Evolutionary conservation across 2,797 vertebrate species (phyloP), one percentile per base, ranked within the genome.

Genomic region (Tragelaphus eurycerus): DNA sequence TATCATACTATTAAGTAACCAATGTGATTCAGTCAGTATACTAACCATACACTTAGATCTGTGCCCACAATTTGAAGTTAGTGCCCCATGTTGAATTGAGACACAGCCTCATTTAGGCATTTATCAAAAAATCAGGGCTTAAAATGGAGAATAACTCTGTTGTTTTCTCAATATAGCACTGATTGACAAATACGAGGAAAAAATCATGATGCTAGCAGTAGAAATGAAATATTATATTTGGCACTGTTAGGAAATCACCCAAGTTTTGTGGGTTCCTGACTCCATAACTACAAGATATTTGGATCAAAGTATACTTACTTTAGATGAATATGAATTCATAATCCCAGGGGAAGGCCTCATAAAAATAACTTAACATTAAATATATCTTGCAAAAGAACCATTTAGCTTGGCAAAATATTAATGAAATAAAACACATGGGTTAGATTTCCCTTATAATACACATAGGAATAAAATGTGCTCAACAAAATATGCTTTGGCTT

Each of bases 351-450:
- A 97, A 96, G 82, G 64, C 64, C 89, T 97, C 98, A 96, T 98
- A 97, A 98, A 98, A 98, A 97, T 95, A 97, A 96, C 96, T 95
- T 97, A 97, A 89, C 95, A 97, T 98, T 97, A 98, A 97, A 97
- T 98, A 90, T 91, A 95, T 96, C 90, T 98, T 97, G 97, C 94
- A 97, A 97, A 97, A 94, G 97, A 86, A 71, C 86, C 94, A 97
- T 97, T 97, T 93, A 97, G 89, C 93, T 97, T 97, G 97, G 96
- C 93, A 97, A 98, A 98, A 97, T 97, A 97, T 98, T 97, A 98
- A 97, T 95, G 97, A 97, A 98, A 98, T 96, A 97, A 97, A 98
- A 98, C 97, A 98, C 91, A 97, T 98, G 97, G 96, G 92, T 97
- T 97, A 94, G 71, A 97, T 97, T 98, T 98, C 86, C 71, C 82